phyloP scores from a whole-genome alignment of 2,113 vertebrate species.

The Epinephelus moara region DNA sequence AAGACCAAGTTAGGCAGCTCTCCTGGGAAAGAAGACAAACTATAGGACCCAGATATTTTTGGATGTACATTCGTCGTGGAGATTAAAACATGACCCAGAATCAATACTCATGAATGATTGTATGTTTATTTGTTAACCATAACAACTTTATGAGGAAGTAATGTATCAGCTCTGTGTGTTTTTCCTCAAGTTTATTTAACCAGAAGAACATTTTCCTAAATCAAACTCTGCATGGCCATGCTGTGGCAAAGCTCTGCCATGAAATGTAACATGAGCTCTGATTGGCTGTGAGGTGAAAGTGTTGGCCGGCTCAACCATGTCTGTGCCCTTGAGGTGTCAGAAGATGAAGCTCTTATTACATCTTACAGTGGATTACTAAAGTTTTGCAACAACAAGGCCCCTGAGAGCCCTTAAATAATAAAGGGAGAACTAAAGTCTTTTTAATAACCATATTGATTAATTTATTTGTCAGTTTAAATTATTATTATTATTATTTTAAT shows the following conservation, averaged over 20 bases:
- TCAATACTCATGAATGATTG: no score
- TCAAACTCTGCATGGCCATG: not conserved
- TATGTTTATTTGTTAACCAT: not conserved
- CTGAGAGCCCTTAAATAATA: not conserved
- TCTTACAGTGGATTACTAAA: not conserved
- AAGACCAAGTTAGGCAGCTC: not conserved
- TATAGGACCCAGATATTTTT: not conserved
- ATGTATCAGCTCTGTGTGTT: not conserved
- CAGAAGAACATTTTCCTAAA: not conserved
- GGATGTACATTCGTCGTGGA: no score
- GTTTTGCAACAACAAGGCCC: not conserved
- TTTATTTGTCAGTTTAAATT: not conserved
- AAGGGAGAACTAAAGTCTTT: no score
- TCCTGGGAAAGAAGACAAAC: not conserved
- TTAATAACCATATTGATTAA: no score
- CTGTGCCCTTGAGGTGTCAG: constrained; percentile 5
- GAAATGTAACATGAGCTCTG: constrained; percentile 12
- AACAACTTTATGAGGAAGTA: not conserved
- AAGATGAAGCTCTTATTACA: constrained; percentile 6
- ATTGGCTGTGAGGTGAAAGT: not conserved
- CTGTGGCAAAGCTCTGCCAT: not conserved
- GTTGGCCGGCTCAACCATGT: not conserved
- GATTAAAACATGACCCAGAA: no score
- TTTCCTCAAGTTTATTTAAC: not conserved
- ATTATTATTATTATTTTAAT: not conserved